Evolutionary conservation across 2,888 invertebrate genomes (phyloP), one percentile per base, ranked within the genome.

Genomic region (Parochlus steinenii): DNA sequence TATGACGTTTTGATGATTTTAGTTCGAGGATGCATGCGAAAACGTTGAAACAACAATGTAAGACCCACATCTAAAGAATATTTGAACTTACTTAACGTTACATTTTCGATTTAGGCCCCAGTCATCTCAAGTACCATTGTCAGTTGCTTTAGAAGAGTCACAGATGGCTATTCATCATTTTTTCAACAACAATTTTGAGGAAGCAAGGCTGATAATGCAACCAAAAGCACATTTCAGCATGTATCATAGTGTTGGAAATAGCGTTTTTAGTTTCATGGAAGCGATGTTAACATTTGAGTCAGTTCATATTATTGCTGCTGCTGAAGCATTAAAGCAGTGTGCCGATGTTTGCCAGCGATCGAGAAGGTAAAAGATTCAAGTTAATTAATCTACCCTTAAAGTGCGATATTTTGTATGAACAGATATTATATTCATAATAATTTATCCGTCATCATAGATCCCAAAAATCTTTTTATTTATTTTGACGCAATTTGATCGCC

Each of bases 221-320:
- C 85, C 85, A 39, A 77, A 79, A 68, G 71, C 81, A 5, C 66
- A 73, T 31, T 67, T 67, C 29, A 90, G 90, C 41, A 73, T 93
- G 65, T 95, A 95, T 53, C 95, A 95, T 59, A 77, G 92, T 2
- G 63, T 93, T 37, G 93, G 93, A 3, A 71, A 76, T 42, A 74
- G 83, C 4, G 85, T 89, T 19, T 87, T 95, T 51, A 66, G 79
- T 47, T 93, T 86, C 54, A 69, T 95, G 23, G 89, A 93, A 52
- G 92, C 93, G 0, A 75, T 90, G 52, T 67, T 97, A 50, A 93
- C 93, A 3, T 87, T 90, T 52, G 92, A 95, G 53, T 76, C 75
- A 48, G 62, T 63, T 39, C 74, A 82, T 46, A 80, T 90, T 40
- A 69, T 67, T 41, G 62, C 66, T 39, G 85, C 90, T 1, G 69